Evolutionary conservation across 2,797 vertebrate species (phyloP), one percentile per base, ranked within the genome.

Genomic region (Enteromius argenteus): DNA sequence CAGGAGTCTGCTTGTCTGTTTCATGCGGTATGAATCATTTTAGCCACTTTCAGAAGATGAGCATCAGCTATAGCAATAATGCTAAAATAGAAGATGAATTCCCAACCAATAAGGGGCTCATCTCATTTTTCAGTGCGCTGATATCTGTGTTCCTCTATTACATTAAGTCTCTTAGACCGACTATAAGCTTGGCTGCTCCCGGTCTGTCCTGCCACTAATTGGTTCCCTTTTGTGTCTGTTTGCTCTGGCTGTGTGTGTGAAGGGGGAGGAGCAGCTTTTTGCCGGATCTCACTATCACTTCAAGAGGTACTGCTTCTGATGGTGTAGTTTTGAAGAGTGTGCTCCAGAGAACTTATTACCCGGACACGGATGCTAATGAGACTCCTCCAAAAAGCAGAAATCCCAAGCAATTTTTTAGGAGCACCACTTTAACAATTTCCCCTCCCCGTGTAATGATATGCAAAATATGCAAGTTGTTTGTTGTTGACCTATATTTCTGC

Each of bases 401-500:
- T 49, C 39, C 62, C 30, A 58, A 21, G 21, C 51, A 49, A 3
- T 37, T 53, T 58, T 49, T 32, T 49, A 60, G 53, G 21, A 79
- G 51, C 37, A 23, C 30, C 56, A 72, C 69, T 51, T 77, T 66
- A 82, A 72, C 69, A 72, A 56, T 46, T n/a, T 1, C 42, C 21
- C 46, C 17, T 23, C 37, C 51, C n/a, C 27, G 1, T 13, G 5
- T 83, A 87, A 79, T 86, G 71, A 60, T 53, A 83, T 83, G 84
- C 85, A 77, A 69, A 88, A 71, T 42, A 88, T 85, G 69, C 83
- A 85, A n/a, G 81, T 42, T 39, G 58, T 73, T 84, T 86, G 81
- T 73, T 81, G 64, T 58, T 88, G 87, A 86, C 86, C 89, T 88
- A 90, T 80, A 88, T 90, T 87, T 84, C 21, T 58, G 53, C 74